phyloP scores from a whole-genome alignment of 2,113 vertebrate genomes.

The Pionites leucogaster region DNA sequence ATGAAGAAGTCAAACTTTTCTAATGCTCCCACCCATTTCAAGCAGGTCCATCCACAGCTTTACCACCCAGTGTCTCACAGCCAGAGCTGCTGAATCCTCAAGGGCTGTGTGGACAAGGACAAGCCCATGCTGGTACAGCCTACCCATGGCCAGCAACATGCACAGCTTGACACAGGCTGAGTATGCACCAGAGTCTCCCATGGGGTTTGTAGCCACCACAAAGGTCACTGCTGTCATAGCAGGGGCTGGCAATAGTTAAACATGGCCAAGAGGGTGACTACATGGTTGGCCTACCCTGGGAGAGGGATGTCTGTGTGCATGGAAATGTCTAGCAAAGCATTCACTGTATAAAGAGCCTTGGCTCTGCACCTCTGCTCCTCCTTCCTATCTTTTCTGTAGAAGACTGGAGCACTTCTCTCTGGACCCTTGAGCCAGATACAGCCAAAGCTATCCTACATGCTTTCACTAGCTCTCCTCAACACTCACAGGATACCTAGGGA shows the following conservation, averaged over 20 bases:
- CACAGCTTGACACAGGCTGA: not conserved
- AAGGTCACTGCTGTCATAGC: not conserved
- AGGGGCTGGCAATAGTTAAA: not conserved
- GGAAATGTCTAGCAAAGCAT: not conserved
- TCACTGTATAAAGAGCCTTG: not conserved
- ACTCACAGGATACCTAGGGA: not conserved
- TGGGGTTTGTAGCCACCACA: not conserved
- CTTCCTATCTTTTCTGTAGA: not conserved
- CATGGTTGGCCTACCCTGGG: not conserved
- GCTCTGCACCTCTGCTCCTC: not conserved
- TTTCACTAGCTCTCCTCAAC: not conserved
- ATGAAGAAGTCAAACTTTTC: not conserved
- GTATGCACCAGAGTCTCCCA: too few relatives aligned
- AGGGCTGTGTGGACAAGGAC: not conserved
- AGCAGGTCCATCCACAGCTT: not conserved
- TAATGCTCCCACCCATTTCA: not conserved
- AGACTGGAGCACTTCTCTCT: not conserved
- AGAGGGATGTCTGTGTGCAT: not conserved
- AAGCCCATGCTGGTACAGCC: not conserved
- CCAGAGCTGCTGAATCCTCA: not conserved
- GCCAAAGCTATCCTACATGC: fast-evolving
- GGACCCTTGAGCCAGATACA: not conserved
- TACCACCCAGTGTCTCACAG: not conserved
- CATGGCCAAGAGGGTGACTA: fast-evolving
- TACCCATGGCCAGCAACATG: not conserved